phyloP scores from a whole-genome alignment of 1,140 invertebrate genomes.

The Leptopilina boulardi region DNA sequence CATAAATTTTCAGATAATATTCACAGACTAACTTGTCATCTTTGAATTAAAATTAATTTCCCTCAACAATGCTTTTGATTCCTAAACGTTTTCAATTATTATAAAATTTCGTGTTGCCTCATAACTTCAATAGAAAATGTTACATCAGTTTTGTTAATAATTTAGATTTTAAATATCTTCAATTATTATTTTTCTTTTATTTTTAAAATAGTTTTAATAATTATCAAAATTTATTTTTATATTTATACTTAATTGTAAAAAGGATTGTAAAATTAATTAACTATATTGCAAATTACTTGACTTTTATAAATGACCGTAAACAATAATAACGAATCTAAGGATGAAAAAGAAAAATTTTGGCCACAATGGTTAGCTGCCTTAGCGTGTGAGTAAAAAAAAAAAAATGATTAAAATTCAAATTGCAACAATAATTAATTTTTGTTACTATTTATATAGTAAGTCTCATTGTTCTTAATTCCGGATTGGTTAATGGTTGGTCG shows the following conservation, averaged over 20 bases:
- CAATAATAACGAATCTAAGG: neutral
- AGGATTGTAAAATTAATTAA: too few species aligned
- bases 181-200: too few species aligned
- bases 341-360: constrained; percentile 52
- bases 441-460: constrained; percentile 55
- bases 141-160: too few species aligned
- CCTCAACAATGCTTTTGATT: neutral
- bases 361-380: constrained; percentile 60
- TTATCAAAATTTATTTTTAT: too few species aligned
- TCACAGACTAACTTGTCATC: neutral
- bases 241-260: too few species aligned
- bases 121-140: too few species aligned
- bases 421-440: neutral
- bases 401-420: neutral
- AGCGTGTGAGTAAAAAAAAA: constrained; percentile 48
- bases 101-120: neutral
- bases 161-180: too few species aligned
- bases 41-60: neutral
- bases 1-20: neutral
- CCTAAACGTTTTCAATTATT: neutral
- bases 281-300: too few species aligned
- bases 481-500: constrained; percentile 70
- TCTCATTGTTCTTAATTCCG: constrained; percentile 64
- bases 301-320: neutral
- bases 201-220: too few species aligned